Conservation (phyloP, 2,113 vertebrate genomes). For the Chauna torquata region DNA sequence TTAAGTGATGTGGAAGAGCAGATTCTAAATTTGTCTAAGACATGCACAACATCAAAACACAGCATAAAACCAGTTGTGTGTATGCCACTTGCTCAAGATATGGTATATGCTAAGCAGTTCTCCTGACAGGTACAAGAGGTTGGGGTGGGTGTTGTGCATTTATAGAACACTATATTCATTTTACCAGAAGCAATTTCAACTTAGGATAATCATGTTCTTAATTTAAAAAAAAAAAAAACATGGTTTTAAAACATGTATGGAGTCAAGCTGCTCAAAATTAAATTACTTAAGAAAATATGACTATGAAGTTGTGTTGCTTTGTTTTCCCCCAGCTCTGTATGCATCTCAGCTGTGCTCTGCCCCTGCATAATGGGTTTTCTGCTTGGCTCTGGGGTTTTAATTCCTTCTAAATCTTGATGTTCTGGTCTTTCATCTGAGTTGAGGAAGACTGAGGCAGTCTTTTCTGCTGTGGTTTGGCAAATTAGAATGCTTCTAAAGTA, state of each 20-base stretch:
- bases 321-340: neutral
- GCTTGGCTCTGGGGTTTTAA: neutral
- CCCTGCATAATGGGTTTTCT: neutral
- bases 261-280: neutral
- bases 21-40: slow-evolving; percentile 43
- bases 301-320: neutral
- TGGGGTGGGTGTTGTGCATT: neutral
- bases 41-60: slow-evolving; percentile 26
- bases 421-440: neutral
- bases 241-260: neutral
- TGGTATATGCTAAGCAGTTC: neutral
- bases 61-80: neutral
- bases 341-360: neutral
- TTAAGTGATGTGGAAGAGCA: slow-evolving; percentile 26
- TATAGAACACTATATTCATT: neutral
- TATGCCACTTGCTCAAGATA: neutral
- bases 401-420: neutral
- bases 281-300: neutral
- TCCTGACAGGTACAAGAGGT: neutral
- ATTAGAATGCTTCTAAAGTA: neutral
- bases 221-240: slow-evolving; percentile 7
- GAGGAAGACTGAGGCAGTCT: neutral
- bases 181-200: neutral
- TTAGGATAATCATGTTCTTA: neutral
- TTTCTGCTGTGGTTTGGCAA: slow-evolving; percentile 2